These are phyloP conservation scores for Drosophila kepulauana DNA, from an alignment of 1,140 invertebrate genomes.

Conservation along the genomic window DNA sequence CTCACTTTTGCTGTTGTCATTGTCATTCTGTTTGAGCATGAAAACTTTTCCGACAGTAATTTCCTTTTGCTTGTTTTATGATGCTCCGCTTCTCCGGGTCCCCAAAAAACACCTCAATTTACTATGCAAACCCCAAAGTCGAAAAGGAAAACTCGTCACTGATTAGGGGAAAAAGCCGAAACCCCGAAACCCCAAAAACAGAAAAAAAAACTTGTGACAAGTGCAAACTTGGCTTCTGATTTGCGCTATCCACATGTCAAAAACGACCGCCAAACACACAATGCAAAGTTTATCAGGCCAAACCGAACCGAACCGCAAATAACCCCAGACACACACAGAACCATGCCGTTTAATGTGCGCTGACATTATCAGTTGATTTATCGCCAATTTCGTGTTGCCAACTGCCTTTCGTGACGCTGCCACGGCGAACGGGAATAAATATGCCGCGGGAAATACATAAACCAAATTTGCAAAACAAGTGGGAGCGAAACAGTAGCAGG, in stretches of 20 bases:
- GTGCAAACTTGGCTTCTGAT: constrained; percentile 28
- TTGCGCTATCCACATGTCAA: constrained; percentile 22
- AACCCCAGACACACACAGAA: constrained; percentile 11
- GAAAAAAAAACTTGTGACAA: constrained; percentile 35
- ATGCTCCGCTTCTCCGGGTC: not conserved
- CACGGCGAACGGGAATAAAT: constrained; percentile 47
- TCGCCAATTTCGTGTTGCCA: constrained; percentile 71
- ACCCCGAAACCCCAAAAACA: constrained; percentile 11
- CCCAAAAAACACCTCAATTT: constrained; percentile 28
- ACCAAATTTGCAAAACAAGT: constrained; percentile 27
- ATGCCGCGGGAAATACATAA: constrained; percentile 52
- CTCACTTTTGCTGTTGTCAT: not conserved
- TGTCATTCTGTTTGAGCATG: constrained; percentile 12
- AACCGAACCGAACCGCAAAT: constrained; percentile 15
- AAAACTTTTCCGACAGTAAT: constrained; percentile 38
- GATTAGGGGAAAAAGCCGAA: constrained; percentile 35
- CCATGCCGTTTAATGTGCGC: constrained; percentile 64
- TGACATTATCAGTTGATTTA: constrained; percentile 82
- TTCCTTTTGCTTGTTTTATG: constrained; percentile 36
- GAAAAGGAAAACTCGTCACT: constrained; percentile 25
- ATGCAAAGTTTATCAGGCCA: constrained; percentile 33
- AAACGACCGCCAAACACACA: not conserved
- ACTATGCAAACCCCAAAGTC: constrained; percentile 19
- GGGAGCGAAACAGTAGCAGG: not conserved
- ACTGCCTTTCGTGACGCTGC: constrained; percentile 33